Conservation (phyloP, 1,140 invertebrate genomes). For the Melanaphis sacchari region DNA sequence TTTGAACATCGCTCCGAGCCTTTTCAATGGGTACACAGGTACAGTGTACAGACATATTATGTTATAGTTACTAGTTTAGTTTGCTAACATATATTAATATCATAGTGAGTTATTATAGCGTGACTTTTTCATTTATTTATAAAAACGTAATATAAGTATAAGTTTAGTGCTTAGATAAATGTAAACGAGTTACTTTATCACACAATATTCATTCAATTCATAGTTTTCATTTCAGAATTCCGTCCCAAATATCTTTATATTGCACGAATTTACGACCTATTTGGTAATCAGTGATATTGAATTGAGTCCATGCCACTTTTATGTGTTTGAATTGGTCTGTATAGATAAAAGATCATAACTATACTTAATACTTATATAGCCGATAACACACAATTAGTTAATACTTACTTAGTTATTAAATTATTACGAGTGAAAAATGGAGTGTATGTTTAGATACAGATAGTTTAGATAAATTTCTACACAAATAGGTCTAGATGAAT, state of each 20-base stretch:
- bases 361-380: too few relatives aligned
- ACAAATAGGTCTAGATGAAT: too few relatives aligned
- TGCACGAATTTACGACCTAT: not conserved
- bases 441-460: too few relatives aligned
- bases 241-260: not conserved
- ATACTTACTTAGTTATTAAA: too few relatives aligned
- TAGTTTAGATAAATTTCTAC: too few relatives aligned
- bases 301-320: too few relatives aligned
- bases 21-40: not conserved
- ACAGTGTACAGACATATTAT: not conserved
- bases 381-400: too few relatives aligned
- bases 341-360: too few relatives aligned
- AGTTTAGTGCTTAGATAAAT: not conserved
- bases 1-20: not conserved
- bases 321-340: too few relatives aligned
- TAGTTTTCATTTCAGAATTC: not conserved
- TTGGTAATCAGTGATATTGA: too few relatives aligned
- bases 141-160: not conserved
- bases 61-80: not conserved
- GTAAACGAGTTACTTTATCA: not conserved
- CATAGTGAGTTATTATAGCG: not conserved
- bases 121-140: not conserved
- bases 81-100: not conserved
- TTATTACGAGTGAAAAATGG: too few relatives aligned
- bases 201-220: not conserved